Conservation (phyloP, 1,140 invertebrate species). For the Penaeus chinensis region DNA sequence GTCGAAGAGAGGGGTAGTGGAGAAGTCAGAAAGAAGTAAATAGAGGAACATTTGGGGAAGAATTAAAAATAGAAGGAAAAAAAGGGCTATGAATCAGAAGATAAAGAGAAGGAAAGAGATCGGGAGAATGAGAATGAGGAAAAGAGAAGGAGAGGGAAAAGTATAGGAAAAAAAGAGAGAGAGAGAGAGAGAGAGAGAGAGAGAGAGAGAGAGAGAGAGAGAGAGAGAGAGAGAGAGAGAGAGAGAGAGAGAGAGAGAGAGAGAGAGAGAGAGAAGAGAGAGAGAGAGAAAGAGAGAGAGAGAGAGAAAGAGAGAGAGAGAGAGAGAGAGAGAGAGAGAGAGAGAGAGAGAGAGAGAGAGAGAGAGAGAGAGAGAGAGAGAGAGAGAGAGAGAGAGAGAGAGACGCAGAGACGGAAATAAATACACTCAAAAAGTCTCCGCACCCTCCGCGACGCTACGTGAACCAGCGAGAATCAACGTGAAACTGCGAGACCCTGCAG, state of each 20-base stretch:
- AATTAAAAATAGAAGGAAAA: too few relatives aligned
- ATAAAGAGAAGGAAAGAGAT: too few relatives aligned
- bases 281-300: background rate
- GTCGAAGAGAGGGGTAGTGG: too few relatives aligned
- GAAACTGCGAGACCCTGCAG: too few relatives aligned
- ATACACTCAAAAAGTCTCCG: background rate
- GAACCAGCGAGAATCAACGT: too few relatives aligned
- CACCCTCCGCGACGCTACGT: too few relatives aligned
- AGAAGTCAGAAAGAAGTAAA: too few relatives aligned
- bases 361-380: background rate
- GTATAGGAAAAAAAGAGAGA: background rate
- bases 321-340: background rate
- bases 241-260: background rate
- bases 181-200: background rate
- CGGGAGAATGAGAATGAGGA: background rate
- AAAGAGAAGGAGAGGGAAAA: background rate
- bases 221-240: background rate
- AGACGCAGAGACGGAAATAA: background rate
- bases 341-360: background rate
- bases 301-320: background rate
- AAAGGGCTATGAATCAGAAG: too few relatives aligned
- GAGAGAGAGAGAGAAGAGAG: background rate
- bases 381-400: background rate
- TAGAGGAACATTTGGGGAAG: too few relatives aligned
- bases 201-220: background rate